Percentiles rank a stretch among this genome's conserved stretches.
These are phyloP conservation scores for Physocephala rufipes DNA, from an alignment of 2,888 invertebrate genomes.

Conservation along the genomic window DNA sequence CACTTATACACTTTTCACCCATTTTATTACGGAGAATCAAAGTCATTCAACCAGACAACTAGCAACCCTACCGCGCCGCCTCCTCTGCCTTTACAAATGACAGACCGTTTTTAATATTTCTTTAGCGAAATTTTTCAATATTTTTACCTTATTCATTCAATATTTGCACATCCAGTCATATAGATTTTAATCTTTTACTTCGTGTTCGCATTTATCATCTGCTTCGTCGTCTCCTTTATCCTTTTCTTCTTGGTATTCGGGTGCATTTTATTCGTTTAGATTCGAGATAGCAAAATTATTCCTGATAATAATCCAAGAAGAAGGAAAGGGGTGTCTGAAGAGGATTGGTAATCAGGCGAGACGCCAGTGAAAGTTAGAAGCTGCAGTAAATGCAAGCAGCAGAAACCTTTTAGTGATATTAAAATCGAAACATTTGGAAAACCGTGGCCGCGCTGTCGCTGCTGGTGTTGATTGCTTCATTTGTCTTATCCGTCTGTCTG, in stretches of 20 bases:
- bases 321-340: neutral
- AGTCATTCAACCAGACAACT: too few species aligned
- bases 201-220: neutral
- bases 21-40: too few species aligned
- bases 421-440: slow-evolving; percentile 56
- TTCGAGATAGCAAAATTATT: neutral
- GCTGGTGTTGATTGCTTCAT: neutral
- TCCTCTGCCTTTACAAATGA: too few species aligned
- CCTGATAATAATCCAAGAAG: neutral
- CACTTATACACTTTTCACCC: too few species aligned
- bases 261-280: neutral
- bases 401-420: slow-evolving; percentile 58
- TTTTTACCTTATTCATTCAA: slow-evolving; percentile 38
- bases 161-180: slow-evolving; percentile 25
- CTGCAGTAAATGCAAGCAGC: neutral
- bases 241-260: neutral
- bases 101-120: too few species aligned
- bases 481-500: neutral
- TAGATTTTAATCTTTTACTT: slow-evolving; percentile 8
- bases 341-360: slow-evolving; percentile 24
- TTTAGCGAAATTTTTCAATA: slow-evolving; percentile 32
- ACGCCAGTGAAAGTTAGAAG: slow-evolving; percentile 23
- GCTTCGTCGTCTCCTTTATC: neutral
- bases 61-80: too few species aligned
- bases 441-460: neutral